Base-by-base conservation (phyloP, 37 sponge, comb jelly and placozoan species). In the Cliona cf. orientalis region DNA sequence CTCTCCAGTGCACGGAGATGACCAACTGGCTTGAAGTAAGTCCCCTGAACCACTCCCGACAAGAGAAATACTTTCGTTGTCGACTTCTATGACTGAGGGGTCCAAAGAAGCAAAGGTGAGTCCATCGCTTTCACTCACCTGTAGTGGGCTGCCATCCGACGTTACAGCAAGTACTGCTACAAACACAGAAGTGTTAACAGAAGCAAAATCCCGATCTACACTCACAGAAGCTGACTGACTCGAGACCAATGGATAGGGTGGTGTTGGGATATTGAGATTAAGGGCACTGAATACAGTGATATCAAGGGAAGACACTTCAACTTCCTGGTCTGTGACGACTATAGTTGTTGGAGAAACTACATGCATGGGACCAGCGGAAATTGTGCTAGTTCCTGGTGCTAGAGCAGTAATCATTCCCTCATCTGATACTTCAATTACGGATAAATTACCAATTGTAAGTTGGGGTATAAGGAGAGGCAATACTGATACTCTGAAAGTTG, bases 251-350 rank as follows among this genome's bases (percentile, higher is more conserved):
- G 70, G 44, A 44, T 66, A 75, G 11, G 78, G 71, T 7, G 76
- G 42, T 0, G 66, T 0, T 12, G 90, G 85, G 2, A 76, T 21
- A 11, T 33, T 31, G 29, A 91, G 44, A 2, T 53, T 17, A 1
- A 91, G 35, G 42, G 72, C 69, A 64, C 78, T 91, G 22, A 77
- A 81, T 2, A 85, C 39, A 11, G 86, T 69, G 25, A 80, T 64
- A 66, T 85, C 82, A 9, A 91, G 58, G 36, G 67, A 32, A 32
- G 69, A 37, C 1, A 91, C 72, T 26, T 32, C 21, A 70, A 66
- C 17, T 28, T 36, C 35, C 17, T 75, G 21, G 5, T 46, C 42
- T 9, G 71, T 33, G 17, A 91, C 82, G 7, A 40, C 69, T 1
- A 91, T 42, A 5, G 31, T 59, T 5, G 57, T 55, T 26, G 86